phyloP scores from a whole-genome alignment of 2,797 vertebrate species.

The Craterocephalus amniculus region DNA sequence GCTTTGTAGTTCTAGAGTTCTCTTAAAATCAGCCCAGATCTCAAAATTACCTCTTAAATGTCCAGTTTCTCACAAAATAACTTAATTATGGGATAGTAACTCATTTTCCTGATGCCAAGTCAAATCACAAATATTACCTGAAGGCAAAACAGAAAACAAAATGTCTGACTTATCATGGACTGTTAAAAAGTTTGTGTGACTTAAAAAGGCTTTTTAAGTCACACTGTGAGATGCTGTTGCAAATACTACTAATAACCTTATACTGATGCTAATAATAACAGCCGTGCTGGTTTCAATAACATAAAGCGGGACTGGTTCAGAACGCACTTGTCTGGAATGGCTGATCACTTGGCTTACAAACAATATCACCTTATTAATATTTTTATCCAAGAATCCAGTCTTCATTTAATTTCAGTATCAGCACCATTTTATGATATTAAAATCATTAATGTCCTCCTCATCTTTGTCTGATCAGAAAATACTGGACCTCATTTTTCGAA shows the following conservation, averaged over 20 bases:
- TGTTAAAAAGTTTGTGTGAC: too few species aligned
- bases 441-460: neutral
- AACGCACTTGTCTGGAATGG: neutral
- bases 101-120: too few species aligned
- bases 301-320: neutral
- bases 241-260: neutral
- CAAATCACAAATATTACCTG: too few species aligned
- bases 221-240: neutral
- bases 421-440: neutral
- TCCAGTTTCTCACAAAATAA: too few species aligned
- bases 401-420: neutral
- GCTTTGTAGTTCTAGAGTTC: too few species aligned
- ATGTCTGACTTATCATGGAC: too few species aligned
- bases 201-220: too few species aligned
- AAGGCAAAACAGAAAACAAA: too few species aligned
- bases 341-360: neutral
- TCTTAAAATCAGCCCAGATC: too few species aligned
- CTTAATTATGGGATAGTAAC: too few species aligned
- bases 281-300: neutral
- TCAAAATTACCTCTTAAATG: too few species aligned
- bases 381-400: neutral
- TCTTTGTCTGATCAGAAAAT: neutral
- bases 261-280: neutral
- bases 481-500: neutral
- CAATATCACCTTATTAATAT: constrained; percentile 1